These are phyloP conservation scores for Eulithis prunata DNA, from an alignment of 2,888 invertebrate genomes.

Conservation along the genomic window DNA sequence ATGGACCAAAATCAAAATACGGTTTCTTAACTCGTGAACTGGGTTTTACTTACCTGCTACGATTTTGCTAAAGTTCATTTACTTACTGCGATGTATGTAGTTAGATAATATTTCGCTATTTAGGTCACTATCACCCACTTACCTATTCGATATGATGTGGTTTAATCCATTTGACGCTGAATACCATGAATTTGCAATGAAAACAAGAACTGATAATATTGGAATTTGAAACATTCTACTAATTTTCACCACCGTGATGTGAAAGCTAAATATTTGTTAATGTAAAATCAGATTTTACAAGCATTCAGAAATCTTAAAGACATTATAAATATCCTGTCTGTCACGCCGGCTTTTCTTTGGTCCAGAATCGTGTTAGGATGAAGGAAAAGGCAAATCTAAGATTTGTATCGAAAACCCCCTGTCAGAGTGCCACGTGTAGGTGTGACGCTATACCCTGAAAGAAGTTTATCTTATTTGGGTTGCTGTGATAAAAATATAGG, in stretches of 20 bases:
- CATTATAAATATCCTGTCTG: constrained; percentile 42
- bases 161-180: neutral
- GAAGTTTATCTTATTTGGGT: constrained; percentile 13
- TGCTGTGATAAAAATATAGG: neutral
- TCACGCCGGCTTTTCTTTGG: constrained; percentile 55
- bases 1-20: too few relatives aligned
- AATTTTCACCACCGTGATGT: constrained; percentile 4
- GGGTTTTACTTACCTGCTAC: too few relatives aligned
- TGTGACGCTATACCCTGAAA: constrained; percentile 48
- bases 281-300: constrained; percentile 15
- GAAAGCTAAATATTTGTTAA: constrained; percentile 9
- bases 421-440: constrained; percentile 54
- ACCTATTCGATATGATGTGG: constrained; percentile 1
- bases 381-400: constrained; percentile 54
- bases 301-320: constrained; percentile 6
- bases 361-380: constrained; percentile 55
- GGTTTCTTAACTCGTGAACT: too few relatives aligned
- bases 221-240: constrained; percentile 5
- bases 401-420: constrained; percentile 67
- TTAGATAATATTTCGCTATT: neutral
- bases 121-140: neutral
- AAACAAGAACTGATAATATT: constrained; percentile 1
- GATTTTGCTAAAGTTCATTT: too few relatives aligned
- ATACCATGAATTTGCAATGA: neutral
- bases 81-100: neutral